Conservation (phyloP, 2,113 vertebrate species). For the Monarcha castaneiventris region DNA sequence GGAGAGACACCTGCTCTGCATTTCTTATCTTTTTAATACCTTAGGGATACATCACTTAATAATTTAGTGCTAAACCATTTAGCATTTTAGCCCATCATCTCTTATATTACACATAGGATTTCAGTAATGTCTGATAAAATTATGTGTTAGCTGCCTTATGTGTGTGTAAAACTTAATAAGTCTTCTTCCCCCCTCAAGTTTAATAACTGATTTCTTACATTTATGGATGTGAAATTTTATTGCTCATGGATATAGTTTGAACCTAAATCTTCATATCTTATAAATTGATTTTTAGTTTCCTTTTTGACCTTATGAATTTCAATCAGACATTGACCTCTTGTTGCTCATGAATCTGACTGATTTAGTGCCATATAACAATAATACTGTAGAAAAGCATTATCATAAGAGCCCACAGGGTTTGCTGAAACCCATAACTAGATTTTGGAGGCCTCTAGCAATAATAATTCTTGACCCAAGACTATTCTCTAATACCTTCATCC, state of each 20-base stretch:
- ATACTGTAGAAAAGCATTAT: slow-evolving; percentile 78
- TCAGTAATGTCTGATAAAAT: slow-evolving; percentile 84
- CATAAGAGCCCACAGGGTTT: slow-evolving; percentile 76
- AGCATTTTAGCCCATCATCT: slow-evolving; percentile 83
- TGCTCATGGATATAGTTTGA: slow-evolving; percentile 82
- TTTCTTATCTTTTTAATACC: slow-evolving; percentile 80
- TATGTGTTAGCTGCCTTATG: slow-evolving; percentile 83
- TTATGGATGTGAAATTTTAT: slow-evolving; percentile 85
- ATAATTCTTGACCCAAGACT: slow-evolving; percentile 75
- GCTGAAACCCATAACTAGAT: slow-evolving; percentile 75
- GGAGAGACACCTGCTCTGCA: slow-evolving; percentile 81
- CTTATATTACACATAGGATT: slow-evolving; percentile 85
- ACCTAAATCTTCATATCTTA: slow-evolving; percentile 87
- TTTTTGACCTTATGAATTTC: slow-evolving; percentile 89
- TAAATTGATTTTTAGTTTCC: slow-evolving; percentile 88
- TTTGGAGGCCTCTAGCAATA: slow-evolving; percentile 73
- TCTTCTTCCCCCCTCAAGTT: slow-evolving; percentile 79
- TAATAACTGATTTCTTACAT: slow-evolving; percentile 86
- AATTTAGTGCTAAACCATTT: slow-evolving; percentile 86
- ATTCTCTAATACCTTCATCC: slow-evolving; percentile 56
- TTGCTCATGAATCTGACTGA: slow-evolving; percentile 84
- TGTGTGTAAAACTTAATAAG: slow-evolving; percentile 85
- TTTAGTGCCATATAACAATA: slow-evolving; percentile 83
- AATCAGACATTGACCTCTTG: slow-evolving; percentile 84
- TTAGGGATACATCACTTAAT: slow-evolving; percentile 82